Evolutionary conservation across 2,888 invertebrate genomes (phyloP).

Genomic region (Brachypalpus laphriformis): DNA sequence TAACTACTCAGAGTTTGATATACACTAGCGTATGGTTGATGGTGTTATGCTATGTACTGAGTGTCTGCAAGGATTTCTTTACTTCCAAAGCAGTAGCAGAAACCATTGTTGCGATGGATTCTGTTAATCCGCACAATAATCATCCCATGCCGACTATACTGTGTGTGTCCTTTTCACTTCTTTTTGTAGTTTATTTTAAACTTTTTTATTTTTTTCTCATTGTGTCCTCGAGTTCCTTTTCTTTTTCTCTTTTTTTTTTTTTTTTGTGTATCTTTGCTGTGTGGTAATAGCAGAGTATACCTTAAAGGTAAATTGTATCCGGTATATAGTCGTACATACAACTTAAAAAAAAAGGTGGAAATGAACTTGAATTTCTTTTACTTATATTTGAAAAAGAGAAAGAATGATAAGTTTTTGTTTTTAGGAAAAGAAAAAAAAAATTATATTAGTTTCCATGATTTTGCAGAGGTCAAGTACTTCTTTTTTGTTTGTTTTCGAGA

Average conservation of each 20-base stretch:
- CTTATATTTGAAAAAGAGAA: constrained; percentile 26
- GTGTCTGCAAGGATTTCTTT: constrained; percentile 63
- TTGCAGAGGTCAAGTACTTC: constrained; percentile 66
- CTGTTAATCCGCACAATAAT: constrained; percentile 67
- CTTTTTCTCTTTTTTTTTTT: constrained; percentile 27
- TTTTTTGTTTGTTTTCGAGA: constrained; percentile 38
- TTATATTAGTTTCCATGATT: constrained; percentile 36
- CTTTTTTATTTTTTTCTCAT: constrained; percentile 35
- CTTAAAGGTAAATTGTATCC: constrained; percentile 71
- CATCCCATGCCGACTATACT: constrained; percentile 53
- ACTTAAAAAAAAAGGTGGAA: constrained; percentile 38
- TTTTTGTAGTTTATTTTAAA: constrained; percentile 65
- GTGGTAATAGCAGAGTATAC: constrained; percentile 59
- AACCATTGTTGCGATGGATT: constrained; percentile 64
- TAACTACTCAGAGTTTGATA: constrained; percentile 34
- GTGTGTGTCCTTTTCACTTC: constrained; percentile 59
- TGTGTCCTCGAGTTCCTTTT: constrained; percentile 66
- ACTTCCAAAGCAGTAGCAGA: constrained; percentile 38
- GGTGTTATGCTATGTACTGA: constrained; percentile 45
- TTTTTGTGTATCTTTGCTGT: constrained; percentile 36
- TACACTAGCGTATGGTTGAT: constrained; percentile 38
- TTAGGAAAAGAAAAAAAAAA: constrained; percentile 1
- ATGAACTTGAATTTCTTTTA: constrained; percentile 68
- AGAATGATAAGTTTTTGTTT: constrained; percentile 23
- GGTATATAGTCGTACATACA: constrained; percentile 48